Evolutionary conservation across 2,113 vertebrate genomes (phyloP).

Genomic region (Saccopteryx leptura): DNA sequence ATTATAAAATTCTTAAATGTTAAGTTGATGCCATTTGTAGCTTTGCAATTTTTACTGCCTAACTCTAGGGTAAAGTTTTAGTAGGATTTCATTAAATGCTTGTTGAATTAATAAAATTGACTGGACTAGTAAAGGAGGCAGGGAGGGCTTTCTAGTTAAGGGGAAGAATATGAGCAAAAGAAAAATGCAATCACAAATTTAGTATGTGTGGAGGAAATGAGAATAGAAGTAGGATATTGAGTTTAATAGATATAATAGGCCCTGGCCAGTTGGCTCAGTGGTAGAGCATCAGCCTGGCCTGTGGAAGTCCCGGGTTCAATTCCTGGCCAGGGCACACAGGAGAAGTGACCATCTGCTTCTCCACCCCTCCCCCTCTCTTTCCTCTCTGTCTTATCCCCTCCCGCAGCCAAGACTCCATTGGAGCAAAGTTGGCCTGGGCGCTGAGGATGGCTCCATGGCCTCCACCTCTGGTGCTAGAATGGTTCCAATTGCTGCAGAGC

Average conservation of each 20-base stretch:
- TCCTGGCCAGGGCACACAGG: too few species aligned
- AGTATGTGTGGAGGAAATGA: neutral
- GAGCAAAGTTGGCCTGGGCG: too few species aligned
- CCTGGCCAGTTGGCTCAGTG: too few species aligned
- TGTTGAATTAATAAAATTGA: conserved; percentile 41
- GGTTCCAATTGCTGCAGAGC: too few species aligned
- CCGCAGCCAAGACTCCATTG: too few species aligned
- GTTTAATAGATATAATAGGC: neutral
- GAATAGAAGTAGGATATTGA: neutral
- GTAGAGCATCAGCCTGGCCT: too few species aligned
- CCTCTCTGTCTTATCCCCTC: too few species aligned
- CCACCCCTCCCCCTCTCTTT: too few species aligned
- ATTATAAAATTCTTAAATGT: conserved; percentile 20
- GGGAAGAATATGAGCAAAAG: neutral
- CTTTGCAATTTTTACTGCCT: conserved; percentile 33
- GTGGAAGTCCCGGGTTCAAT: too few species aligned
- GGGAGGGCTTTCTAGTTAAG: conserved; percentile 7
- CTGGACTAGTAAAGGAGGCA: conserved; percentile 12
- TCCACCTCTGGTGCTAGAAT: too few species aligned
- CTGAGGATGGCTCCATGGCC: too few species aligned
- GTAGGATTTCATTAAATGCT: neutral
- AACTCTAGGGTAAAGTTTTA: neutral
- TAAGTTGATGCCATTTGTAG: neutral
- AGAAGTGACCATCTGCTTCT: too few species aligned
- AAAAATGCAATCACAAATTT: conserved; percentile 33